phyloP scores from a whole-genome alignment of 2,888 invertebrate species.

The Caenorhabditis sulstoni region DNA sequence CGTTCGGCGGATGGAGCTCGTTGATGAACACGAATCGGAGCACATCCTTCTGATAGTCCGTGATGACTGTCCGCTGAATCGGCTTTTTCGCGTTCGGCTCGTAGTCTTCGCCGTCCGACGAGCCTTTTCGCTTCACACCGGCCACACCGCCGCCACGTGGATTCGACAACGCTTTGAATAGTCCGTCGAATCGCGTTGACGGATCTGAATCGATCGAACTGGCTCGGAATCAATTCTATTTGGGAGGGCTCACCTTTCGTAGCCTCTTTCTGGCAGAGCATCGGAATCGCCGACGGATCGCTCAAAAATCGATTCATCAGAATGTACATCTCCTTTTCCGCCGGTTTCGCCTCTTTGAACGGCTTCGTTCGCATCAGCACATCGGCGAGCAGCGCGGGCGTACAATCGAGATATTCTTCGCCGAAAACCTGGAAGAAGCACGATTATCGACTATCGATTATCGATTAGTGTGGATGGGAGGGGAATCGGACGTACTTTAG shows the following conservation, averaged over 20 bases:
- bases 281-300: slow-evolving; percentile 55
- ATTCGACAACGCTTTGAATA: no score
- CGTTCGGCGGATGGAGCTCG: slow-evolving; percentile 97
- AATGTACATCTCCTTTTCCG: slow-evolving; percentile 55
- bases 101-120: slow-evolving; percentile 45
- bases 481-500: no score
- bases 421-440: slow-evolving; percentile 85
- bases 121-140: slow-evolving; percentile 41
- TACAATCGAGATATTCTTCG: slow-evolving; percentile 95
- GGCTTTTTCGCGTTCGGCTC: slow-evolving; percentile 40
- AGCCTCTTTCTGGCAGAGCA: slow-evolving; percentile 51
- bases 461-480: not conserved
- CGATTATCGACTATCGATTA: not conserved
- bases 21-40: slow-evolving; percentile 91
- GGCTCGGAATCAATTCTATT: not conserved
- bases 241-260: slow-evolving; percentile 11
- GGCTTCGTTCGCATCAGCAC: slow-evolving; percentile 98
- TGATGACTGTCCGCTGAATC: slow-evolving; percentile 92
- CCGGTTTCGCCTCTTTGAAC: slow-evolving; percentile 86
- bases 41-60: slow-evolving; percentile 98
- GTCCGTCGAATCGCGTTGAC: no score
- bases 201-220: not conserved
- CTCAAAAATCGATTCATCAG: slow-evolving; percentile 59
- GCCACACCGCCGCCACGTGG: not conserved
- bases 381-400: slow-evolving; percentile 93